Base-by-base conservation (phyloP, 1,140 invertebrate genomes). In the Sogatella furcifera region DNA sequence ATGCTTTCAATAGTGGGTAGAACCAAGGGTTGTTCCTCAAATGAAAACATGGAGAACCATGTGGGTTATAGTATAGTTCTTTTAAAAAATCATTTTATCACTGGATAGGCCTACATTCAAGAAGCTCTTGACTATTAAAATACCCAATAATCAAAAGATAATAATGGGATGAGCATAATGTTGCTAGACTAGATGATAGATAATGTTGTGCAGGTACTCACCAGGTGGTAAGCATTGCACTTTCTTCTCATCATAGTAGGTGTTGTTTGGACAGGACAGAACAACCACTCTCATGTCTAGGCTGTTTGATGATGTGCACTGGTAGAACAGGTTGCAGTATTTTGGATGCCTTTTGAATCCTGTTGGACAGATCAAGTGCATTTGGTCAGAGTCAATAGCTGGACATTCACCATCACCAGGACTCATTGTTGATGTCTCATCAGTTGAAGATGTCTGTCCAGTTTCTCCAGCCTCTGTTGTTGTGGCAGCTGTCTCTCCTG, bases 251-350 rank as follows among this genome's bases (percentile, higher is more conserved):
- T 90, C 85, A 65, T 83, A 92, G 49, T 89, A 80, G 0, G 84
- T 88, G 59, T 81, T 81, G 63, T 87, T 83, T 6, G 86, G 84
- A 72, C 89, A 92, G 53, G 80, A 81, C 52, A 91, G 79, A 3
- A 84, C 77, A 1, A 87, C 76, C 57, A 90, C 78, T 67, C 86
- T 89, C 6, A 87, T 73, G 63, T 90, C 83, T 67, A 83, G 81
- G 38, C 73, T 81, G 19, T 81, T 74, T 21, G 66, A 55, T 55
- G 80, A 79, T 14, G 81, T 85, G 69, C 89, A 92, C 70, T 92
- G 88, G 67, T 92, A 92, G 73, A 91, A 89, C 44, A 88, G 71
- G 69, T 90, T 86, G 68, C 90, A 92, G 67, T 88, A 84, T 70
- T 89, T 86, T 0, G 89, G 87, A 78, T 92, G 88, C 63, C 88